Base-by-base conservation (phyloP, 1,140 invertebrate genomes). In the Drosophila ercepeae region DNA sequence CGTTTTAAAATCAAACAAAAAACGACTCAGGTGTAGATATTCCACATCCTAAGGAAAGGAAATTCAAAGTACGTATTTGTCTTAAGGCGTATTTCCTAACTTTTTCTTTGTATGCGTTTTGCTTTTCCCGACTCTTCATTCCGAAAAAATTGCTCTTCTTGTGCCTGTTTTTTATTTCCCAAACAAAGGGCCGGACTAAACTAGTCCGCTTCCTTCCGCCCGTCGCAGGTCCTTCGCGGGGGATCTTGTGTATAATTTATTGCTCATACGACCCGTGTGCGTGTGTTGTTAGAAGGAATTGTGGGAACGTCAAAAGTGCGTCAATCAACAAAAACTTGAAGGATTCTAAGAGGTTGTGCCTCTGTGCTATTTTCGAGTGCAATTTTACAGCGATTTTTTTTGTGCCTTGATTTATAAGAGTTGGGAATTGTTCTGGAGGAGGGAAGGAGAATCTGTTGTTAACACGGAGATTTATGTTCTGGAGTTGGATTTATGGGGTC, bases 81-180 rank as follows among this genome's bases (percentile, higher is more conserved):
- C 11, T 0, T 2, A 32, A n/a, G 9, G 29, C 29, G 11, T 11
- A 3, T 4, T 3, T 4, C 9, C 11, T n/a, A 3, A 14, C 16
- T 48, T 63, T 36, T 55, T 2, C 4, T 7, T 58, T 25, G 6
- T 51, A n/a, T n/a, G n/a, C n/a, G n/a, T 44, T 44, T 36, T 44
- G 29, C 32, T 48, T 59, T 69, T 49, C 39, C 39, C 55, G 32
- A 51, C 41, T 75, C 45, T 69, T n/a, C n/a, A n/a, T n/a, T n/a
- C n/a, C 14, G 25, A 45, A 29, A 81, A 77, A 63, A 78, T 78
- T 60, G 77, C 86, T 86, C 74, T 86, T 84, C 81, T 81, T 88
- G 63, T 77, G 81, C 72, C 81, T 86, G 76, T 81, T 84, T 84
- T 84, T 84, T 84, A 84, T 84, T 69, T 76, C 57, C 54, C 29